Evolutionary conservation across 2,113 vertebrate genomes (phyloP).

Genomic region (Chlorodrepanis virens): DNA sequence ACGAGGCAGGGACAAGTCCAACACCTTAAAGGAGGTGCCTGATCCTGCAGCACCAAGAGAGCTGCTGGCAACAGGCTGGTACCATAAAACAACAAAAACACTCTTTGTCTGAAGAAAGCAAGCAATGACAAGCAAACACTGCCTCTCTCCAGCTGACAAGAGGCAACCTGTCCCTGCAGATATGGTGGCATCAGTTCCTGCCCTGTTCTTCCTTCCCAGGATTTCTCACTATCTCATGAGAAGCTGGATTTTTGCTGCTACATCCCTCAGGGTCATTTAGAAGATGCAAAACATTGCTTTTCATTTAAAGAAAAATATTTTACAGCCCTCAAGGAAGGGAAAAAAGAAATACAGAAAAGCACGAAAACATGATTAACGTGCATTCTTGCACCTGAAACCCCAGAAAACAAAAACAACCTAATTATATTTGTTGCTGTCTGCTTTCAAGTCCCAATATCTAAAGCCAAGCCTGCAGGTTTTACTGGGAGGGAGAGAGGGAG

Average conservation of each 20-base stretch:
- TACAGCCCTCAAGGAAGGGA: not conserved
- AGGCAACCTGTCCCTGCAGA: not conserved
- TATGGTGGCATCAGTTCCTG: not conserved
- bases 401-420: not conserved
- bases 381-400: not conserved
- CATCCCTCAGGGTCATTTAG: not conserved
- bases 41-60: not conserved
- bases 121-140: not conserved
- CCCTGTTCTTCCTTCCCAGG: not conserved
- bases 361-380: not conserved
- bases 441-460: not conserved
- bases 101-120: not conserved
- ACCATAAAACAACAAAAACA: not conserved
- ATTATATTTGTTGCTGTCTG: not conserved
- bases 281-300: not conserved
- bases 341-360: not conserved
- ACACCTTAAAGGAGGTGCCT: not conserved
- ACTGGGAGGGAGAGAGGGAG: not conserved
- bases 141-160: not conserved
- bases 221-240: not conserved
- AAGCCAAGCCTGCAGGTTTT: not conserved
- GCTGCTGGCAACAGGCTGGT: not conserved
- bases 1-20: accelerated
- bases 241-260: not conserved
- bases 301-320: not conserved